Percentiles rank a stretch among this genome's conserved stretches.
Conservation (phyloP, 2,797 vertebrate genomes). For the Cynodonichthys magdalenae region DNA sequence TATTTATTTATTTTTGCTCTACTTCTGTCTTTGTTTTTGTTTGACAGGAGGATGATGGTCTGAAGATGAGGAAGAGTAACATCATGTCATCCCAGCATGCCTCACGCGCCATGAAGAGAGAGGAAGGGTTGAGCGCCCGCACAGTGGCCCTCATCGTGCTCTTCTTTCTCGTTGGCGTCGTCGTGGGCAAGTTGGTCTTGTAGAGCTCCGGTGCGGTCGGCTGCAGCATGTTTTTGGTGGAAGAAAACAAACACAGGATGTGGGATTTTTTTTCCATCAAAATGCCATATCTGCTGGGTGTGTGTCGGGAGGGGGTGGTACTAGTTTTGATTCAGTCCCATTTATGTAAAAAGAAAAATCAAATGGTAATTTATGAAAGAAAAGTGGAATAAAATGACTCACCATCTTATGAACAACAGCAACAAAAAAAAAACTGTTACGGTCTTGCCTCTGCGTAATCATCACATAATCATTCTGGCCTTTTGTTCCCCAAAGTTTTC, state of each 20-base stretch:
- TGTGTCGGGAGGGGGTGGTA: conserved; percentile 36
- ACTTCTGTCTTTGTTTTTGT: not conserved
- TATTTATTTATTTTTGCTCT: conserved; percentile 4
- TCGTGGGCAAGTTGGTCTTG: conserved; percentile 96
- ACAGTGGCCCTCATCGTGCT: conserved; percentile 90
- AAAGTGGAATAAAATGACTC: conserved; percentile 47
- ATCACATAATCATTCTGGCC: conserved; percentile 73
- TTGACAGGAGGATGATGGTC: conserved; percentile 91
- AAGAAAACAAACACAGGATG: conserved; percentile 73
- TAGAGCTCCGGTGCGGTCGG: conserved; percentile 79
- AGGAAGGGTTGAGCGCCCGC: conserved; percentile 90
- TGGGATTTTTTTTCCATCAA: conserved; percentile 82
- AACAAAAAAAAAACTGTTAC: conserved; percentile 81
- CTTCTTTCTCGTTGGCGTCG: conserved; percentile 94
- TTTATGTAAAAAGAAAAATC: conserved; percentile 80
- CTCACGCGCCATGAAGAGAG: conserved; percentile 83
- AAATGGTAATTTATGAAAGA: conserved; percentile 62
- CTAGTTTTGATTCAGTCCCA: conserved; percentile 86
- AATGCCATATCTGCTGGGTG: conserved; percentile 84
- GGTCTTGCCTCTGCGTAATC: conserved; percentile 90
- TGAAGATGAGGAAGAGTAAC: conserved; percentile 92
- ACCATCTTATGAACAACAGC: conserved; percentile 66
- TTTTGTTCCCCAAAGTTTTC: conserved; percentile 55
- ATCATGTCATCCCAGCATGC: conserved; percentile 86
- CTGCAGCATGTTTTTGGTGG: conserved; percentile 80